phyloP scores from a whole-genome alignment of 2,797 vertebrate genomes.

The Coregonus suidteri region DNA sequence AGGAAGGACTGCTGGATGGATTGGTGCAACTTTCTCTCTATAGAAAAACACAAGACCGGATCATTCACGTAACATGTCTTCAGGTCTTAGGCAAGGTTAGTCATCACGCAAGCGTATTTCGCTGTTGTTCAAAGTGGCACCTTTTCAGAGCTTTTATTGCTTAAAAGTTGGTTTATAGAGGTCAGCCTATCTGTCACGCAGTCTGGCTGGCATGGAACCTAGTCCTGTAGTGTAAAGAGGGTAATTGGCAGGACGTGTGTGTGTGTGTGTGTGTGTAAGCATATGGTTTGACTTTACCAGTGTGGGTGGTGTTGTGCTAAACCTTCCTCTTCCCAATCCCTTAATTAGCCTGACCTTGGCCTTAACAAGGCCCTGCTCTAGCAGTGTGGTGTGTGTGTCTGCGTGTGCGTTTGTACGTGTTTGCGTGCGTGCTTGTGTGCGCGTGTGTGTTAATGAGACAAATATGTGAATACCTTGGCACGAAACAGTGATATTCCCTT shows the following conservation, averaged over 20 bases:
- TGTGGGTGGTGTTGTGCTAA: conserved; percentile 71
- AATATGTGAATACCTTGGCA: neutral
- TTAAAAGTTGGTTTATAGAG: conserved; percentile 62
- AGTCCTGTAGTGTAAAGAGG: conserved; percentile 64
- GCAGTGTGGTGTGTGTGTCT: conserved; percentile 15
- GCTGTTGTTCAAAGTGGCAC: neutral
- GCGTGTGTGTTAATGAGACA: neutral
- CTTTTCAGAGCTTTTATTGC: neutral
- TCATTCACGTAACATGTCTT: neutral
- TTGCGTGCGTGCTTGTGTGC: neutral
- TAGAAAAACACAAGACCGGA: neutral
- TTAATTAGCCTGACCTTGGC: conserved; percentile 77
- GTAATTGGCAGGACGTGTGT: conserved; percentile 71
- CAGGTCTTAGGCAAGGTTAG: neutral
- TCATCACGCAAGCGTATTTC: neutral
- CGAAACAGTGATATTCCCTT: neutral
- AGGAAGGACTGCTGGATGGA: neutral
- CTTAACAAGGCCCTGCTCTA: conserved; percentile 65
- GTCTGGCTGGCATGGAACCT: conserved; percentile 68
- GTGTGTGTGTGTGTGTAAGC: conserved; percentile 72
- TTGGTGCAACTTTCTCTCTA: neutral
- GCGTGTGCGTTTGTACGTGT: neutral
- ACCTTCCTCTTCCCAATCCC: conserved; percentile 72
- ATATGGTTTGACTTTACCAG: conserved; percentile 80
- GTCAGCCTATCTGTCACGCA: conserved; percentile 68